Evolutionary conservation across 2,113 vertebrate genomes (phyloP), one percentile per base, ranked within the genome.

Genomic region (Pholis gunnellus): DNA sequence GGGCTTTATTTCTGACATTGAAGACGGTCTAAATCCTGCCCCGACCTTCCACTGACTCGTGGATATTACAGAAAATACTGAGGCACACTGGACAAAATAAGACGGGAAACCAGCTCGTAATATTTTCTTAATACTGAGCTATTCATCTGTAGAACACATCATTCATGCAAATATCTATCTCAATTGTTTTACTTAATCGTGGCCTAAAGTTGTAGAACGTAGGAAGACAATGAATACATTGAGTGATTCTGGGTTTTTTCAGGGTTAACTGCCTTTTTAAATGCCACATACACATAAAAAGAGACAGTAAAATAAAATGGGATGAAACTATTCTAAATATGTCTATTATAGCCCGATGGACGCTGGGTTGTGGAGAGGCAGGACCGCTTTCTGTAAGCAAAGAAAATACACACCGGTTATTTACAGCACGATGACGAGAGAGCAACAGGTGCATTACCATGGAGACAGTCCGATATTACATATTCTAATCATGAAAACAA

Each of bases 401-500:
- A 76, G 76, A 29, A 80, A 88, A 57, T 57, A 57, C 57, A 78
- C 44, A 83, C 29, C n/a, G 18, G n/a, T 72, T 75, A 67, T 85
- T 85, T 84, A 67, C 54, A 64, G 54, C 60, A 29, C 77, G 74
- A 75, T 79, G 59, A 90, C 84, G 61, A 76, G 77, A 76, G 67
- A 36, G 18, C 59, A 75, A 86, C 67, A 70, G 40, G 29, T 81
- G 38, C 46, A 83, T 89, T 78, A 38, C 86, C 80, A 87, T 87
- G 89, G 82, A 78, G 70, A 92, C 84, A 7, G 48, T 59, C 34
- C 29, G 70, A 88, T 36, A 66, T 73, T 72, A 44, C 78, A 78
- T 29, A 78, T 73, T 83, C 5, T n/a, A 57, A 25, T 67, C 59
- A 72, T 75, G 7, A 74, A 72, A 50, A 82, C 38, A 10, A 20